phyloP scores from a whole-genome alignment of 2,888 invertebrate species.

The Myopa testacea region DNA sequence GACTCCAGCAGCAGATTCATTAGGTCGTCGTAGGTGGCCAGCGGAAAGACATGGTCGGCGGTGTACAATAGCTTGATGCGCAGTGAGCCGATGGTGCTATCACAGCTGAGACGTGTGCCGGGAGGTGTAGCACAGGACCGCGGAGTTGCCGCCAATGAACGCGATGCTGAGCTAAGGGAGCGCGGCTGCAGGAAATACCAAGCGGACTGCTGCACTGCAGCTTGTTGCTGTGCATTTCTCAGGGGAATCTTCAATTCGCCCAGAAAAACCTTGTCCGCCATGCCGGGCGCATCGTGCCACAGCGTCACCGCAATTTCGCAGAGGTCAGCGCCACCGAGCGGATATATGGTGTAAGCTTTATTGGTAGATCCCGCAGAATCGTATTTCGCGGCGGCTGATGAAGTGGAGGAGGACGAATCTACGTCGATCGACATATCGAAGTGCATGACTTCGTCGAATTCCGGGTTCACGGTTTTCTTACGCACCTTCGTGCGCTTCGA shows the following conservation, averaged over 20 bases:
- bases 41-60: constrained; percentile 89
- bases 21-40: constrained; percentile 82
- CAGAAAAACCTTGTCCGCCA: constrained; percentile 82
- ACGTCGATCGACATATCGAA: constrained; percentile 77
- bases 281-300: constrained; percentile 86
- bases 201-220: constrained; percentile 75
- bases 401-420: constrained; percentile 61
- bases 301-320: constrained; percentile 85
- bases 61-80: constrained; percentile 89
- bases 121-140: constrained; percentile 80
- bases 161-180: constrained; percentile 69
- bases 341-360: constrained; percentile 72
- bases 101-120: constrained; percentile 75
- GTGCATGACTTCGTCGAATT: constrained; percentile 88
- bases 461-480: constrained; percentile 91
- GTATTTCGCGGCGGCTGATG: constrained; percentile 40
- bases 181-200: constrained; percentile 83
- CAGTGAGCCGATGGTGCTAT: constrained; percentile 81
- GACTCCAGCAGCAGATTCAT: constrained; percentile 79
- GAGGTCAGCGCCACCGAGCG: constrained; percentile 76
- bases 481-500: constrained; percentile 85
- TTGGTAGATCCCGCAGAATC: constrained; percentile 54
- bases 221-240: constrained; percentile 75
- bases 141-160: constrained; percentile 70
- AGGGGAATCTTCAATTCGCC: constrained; percentile 88